phyloP scores from a whole-genome alignment of 2,113 vertebrate genomes.

The Bucco capensis region DNA sequence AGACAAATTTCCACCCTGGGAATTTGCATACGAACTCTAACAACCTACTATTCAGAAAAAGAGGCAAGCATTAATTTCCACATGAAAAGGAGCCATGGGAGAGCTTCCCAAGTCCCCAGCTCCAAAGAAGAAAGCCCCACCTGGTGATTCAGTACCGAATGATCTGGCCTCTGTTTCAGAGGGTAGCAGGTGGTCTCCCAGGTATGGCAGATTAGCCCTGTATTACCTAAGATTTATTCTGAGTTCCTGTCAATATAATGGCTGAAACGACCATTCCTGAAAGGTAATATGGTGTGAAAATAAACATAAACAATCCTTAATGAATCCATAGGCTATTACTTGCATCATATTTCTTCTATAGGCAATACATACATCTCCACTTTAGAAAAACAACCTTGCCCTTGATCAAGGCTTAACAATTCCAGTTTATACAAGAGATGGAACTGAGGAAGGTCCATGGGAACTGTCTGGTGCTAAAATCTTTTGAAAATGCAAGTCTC shows the following conservation, averaged over 20 bases:
- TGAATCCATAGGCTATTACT: conserved; percentile 44
- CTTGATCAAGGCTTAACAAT: not conserved
- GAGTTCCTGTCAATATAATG: conserved; percentile 30
- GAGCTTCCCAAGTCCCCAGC: conserved; percentile 13
- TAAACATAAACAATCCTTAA: conserved; percentile 50
- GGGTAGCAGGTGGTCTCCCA: conserved; percentile 32
- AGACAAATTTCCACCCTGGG: conserved; percentile 33
- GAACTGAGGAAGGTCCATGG: not conserved
- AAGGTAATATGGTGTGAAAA: conserved; percentile 21
- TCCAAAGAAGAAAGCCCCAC: conserved; percentile 34
- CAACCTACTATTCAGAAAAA: conserved; percentile 40
- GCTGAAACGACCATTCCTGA: not conserved
- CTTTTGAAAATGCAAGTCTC: not conserved
- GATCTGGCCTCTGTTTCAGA: not conserved
- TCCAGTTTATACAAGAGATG: not conserved
- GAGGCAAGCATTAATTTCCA: conserved; percentile 52
- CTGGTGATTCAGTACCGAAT: not conserved
- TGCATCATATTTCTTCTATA: conserved; percentile 29
- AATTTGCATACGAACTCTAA: conserved; percentile 43
- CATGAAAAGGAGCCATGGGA: conserved; percentile 38
- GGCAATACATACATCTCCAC: conserved; percentile 6
- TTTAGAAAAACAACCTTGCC: not conserved
- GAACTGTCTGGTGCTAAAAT: conserved; percentile 4
- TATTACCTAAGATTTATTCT: conserved; percentile 36
- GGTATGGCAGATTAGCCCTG: conserved; percentile 17